Evolutionary conservation across 92 coral and sea anemone genomes (phyloP), one percentile per base, ranked within the genome.

Genomic region (Umimayanthus chanpuru): DNA sequence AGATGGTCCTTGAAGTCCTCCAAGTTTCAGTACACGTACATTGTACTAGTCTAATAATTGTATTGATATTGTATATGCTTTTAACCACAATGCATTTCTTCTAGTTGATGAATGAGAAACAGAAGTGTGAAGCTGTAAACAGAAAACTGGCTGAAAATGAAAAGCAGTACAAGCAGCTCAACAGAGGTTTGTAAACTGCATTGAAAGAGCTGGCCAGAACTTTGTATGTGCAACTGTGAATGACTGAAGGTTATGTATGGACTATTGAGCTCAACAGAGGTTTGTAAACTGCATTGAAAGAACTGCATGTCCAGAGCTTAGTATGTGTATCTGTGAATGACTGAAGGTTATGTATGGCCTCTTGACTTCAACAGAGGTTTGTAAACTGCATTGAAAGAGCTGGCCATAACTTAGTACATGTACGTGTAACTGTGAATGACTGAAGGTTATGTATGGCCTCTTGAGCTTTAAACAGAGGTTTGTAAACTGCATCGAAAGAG

Each of bases 401-500:
- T 53, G 18, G 58, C 18, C 18, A 10, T 2, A 53, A 12, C 20
- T 1, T 53, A 5, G 0, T n/a, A n/a, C n/a, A n/a, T 11, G 58
- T 53, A 53, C 12, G 58, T 15, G 58, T 15, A 53, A 53, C 58
- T 12, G 11, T 53, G 58, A 53, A 53, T 14, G 58, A 11, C 16
- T 53, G 58, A 53, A 53, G 58, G 58, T 53, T 32, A 32, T 32
- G 36, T 53, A 12, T 53, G 58, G 20, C 12, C 58, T 53, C 44
- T 32, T 32, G 36, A 97, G 77, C 90, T 97, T 9, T n/a, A n/a
- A 97, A 97, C 79, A 92, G 99, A 93, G 99, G 99, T 96, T 53
- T 75, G 86, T 55, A 61, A 20, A 61, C 68, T 61, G 0, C 20
- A 1, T 53, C 12, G 58, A 53, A 53, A 53, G 4, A 12, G 18